Evolutionary conservation across 2,113 vertebrate species (phyloP), one percentile per base, ranked within the genome.

Genomic region (Chaetodon trifascialis): DNA sequence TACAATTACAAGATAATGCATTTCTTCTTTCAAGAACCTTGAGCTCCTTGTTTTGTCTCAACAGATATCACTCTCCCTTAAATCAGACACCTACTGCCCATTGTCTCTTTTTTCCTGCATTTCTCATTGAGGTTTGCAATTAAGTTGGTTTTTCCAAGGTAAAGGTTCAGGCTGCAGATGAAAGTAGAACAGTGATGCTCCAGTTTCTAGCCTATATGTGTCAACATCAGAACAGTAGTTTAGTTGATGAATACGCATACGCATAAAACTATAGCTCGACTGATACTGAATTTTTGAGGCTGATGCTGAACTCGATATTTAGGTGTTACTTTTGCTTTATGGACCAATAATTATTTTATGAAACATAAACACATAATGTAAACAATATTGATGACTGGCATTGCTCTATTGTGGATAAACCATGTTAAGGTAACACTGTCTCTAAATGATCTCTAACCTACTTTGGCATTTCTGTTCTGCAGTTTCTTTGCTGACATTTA

Each of bases 171-270:
- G 59, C 25, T 78, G 75, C 16, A 69, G 59, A 68, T 58, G 10
- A 68, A 92, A 89, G 68, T 90, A 65, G 86, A 80, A 70, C 88
- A 88, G 74, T 16, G 58, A 63, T 89, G 82, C 74, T 89, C 91
- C 55, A 89, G 66, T 90, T 93, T 88, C 64, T 86, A 79, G 63
- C 79, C 86, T 62, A 79, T 14, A 88, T 89, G 40, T 76, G 84
- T 89, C 84, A 80, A 60, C 54, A 19, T 76, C 17, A 64, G 23
- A 68, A 66, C 44, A 78, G 59, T 30, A 56, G 1, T 44, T 25
- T 21, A 38, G 42, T 25, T 47, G 25, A 21, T 40, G 19, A 21
- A 59, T 12, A 1, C 6, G 1, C 30, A 30, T 30, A 25, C 1
- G 30, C 30, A 30, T 30, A 30, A 30, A 30, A 30, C 30, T 30